Conservation (phyloP, 2,888 invertebrate species). For the Ichneumoninae sp. region DNA sequence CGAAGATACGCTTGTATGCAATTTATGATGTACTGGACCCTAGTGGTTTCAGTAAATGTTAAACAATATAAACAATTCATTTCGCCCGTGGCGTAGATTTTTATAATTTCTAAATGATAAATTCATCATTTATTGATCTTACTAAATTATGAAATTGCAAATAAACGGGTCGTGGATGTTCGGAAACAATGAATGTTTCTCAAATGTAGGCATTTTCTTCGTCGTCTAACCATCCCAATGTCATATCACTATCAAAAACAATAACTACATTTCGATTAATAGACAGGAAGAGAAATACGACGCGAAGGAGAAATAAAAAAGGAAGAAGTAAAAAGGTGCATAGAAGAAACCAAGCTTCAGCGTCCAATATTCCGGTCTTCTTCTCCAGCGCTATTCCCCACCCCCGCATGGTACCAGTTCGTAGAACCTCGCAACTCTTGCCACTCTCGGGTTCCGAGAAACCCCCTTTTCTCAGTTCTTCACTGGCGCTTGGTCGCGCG, state of each 20-base stretch:
- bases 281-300: background rate
- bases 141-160: too few relatives aligned
- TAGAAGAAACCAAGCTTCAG: background rate
- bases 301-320: constrained; percentile 12
- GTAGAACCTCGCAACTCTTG: constrained; percentile 42
- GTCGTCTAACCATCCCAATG: background rate
- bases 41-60: background rate
- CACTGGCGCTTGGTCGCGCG: constrained; percentile 12
- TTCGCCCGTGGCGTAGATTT: too few relatives aligned
- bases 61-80: too few relatives aligned
- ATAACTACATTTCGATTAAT: background rate
- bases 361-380: constrained; percentile 23
- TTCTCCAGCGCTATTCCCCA: too few relatives aligned
- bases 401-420: constrained; percentile 16
- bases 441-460: constrained; percentile 51
- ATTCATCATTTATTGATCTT: too few relatives aligned
- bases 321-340: background rate
- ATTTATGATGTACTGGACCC: background rate
- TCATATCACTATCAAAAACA: background rate
- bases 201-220: too few relatives aligned
- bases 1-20: background rate
- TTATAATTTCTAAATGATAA: too few relatives aligned
- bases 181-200: too few relatives aligned
- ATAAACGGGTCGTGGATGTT: too few relatives aligned
- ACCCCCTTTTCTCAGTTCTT: constrained; percentile 39